A percentile compares a stretch with the other conserved stretches of the same genome.
phyloP scores from a whole-genome alignment of 2,888 invertebrate genomes.

The Idaea aversata region DNA sequence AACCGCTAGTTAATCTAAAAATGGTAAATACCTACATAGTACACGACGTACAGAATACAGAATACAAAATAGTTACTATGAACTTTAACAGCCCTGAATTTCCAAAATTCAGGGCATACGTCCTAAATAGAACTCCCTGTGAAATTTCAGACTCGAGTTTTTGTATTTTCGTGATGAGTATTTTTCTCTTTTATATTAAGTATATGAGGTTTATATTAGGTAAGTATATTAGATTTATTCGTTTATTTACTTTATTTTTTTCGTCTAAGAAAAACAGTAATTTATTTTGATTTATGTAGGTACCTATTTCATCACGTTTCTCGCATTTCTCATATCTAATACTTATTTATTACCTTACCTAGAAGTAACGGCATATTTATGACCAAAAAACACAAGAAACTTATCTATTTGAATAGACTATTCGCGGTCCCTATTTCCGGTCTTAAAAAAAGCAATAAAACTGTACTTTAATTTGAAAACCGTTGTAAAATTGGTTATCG shows the following conservation, averaged over 20 bases:
- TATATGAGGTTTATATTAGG: too few relatives aligned
- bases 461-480: conserved; percentile 28
- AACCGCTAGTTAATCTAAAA: too few relatives aligned
- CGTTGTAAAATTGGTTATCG: conserved; percentile 25
- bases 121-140: too few relatives aligned
- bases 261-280: not conserved
- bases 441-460: conserved; percentile 23
- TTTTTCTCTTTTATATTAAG: too few relatives aligned
- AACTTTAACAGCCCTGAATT: too few relatives aligned
- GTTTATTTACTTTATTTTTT: not conserved
- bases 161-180: too few relatives aligned
- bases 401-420: conserved; percentile 3
- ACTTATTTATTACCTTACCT: not conserved
- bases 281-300: not conserved
- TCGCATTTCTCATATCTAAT: not conserved
- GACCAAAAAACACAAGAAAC: not conserved
- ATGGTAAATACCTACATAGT: too few relatives aligned
- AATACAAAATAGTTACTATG: too few relatives aligned
- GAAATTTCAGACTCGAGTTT: too few relatives aligned
- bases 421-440: conserved; percentile 7
- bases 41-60: too few relatives aligned
- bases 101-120: too few relatives aligned
- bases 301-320: not conserved
- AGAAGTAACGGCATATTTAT: not conserved
- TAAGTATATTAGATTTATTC: too few relatives aligned